Evolutionary conservation across 2,113 vertebrate species (phyloP).

Genomic region (Pachypanchax playfairii): DNA sequence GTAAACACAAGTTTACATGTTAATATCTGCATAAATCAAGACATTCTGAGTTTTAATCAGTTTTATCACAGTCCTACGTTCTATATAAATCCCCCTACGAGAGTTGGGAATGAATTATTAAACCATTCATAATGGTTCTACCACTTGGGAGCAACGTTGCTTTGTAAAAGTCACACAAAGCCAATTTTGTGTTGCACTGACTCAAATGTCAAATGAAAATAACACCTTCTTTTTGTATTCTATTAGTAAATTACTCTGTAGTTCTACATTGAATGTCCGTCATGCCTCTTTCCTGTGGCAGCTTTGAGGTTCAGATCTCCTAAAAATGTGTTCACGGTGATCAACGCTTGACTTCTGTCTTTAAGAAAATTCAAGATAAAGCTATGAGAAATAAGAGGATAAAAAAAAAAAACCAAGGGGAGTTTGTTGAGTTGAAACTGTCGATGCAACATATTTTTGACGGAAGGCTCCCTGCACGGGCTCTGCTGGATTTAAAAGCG

Average conservation of each 20-base stretch:
- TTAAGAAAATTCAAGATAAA: constrained; percentile 28
- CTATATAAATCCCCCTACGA: constrained; percentile 49
- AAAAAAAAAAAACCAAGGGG: constrained; percentile 4
- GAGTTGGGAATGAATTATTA: constrained; percentile 63
- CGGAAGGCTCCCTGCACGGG: constrained; percentile 57
- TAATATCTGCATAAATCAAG: constrained; percentile 20
- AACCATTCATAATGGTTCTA: constrained; percentile 48
- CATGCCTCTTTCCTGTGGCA: constrained; percentile 9
- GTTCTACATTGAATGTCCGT: constrained; percentile 53
- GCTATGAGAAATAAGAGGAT: neutral
- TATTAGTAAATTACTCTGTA: constrained; percentile 52
- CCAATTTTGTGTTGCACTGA: constrained; percentile 8
- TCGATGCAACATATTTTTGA: constrained; percentile 69
- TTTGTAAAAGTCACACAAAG: constrained; percentile 51
- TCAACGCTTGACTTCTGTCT: constrained; percentile 36
- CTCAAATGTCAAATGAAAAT: constrained; percentile 21
- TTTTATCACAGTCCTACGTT: constrained; percentile 36
- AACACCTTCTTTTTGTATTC: constrained; percentile 40
- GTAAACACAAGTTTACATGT: neutral
- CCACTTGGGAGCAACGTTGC: constrained; percentile 28
- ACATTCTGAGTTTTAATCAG: constrained; percentile 32
- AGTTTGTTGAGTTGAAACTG: constrained; percentile 55
- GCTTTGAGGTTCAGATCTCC: constrained; percentile 26
- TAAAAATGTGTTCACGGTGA: constrained; percentile 20
- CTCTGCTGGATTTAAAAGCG: constrained; percentile 65